Percentiles rank a stretch among this genome's conserved stretches.
These are phyloP conservation scores for Tenebrosternarchus preto DNA, from an alignment of 2,113 vertebrate species.

Conservation along the genomic window DNA sequence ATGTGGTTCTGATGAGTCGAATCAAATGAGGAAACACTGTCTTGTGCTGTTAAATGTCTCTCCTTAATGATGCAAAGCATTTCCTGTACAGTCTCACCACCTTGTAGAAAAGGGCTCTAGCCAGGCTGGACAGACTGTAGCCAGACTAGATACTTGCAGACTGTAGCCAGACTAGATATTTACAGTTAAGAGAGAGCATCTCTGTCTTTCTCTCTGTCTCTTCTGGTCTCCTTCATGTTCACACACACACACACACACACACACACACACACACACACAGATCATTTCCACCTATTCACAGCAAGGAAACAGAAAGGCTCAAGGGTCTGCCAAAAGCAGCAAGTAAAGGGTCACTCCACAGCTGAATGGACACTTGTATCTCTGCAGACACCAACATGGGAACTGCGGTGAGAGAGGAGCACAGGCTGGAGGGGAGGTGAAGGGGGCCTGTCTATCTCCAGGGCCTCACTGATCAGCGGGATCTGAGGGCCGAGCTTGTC, in stretches of 20 bases:
- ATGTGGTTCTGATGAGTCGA: too few relatives aligned
- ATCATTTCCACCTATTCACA: constrained; percentile 21
- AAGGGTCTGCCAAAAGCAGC: constrained; percentile 45
- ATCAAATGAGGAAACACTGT: too few relatives aligned
- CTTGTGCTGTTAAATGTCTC: too few relatives aligned
- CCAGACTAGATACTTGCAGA: too few relatives aligned
- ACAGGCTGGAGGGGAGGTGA: constrained; percentile 36
- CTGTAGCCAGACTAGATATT: too few relatives aligned
- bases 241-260: constrained; percentile 39
- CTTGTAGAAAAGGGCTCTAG: too few relatives aligned
- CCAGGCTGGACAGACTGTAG: too few relatives aligned
- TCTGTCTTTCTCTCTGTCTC: too few relatives aligned
- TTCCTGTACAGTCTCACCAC: too few relatives aligned
- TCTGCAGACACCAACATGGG: constrained; percentile 17
- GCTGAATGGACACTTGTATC: constrained; percentile 68
- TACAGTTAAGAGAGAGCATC: too few relatives aligned
- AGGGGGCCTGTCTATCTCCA: constrained; percentile 52
- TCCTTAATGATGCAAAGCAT: too few relatives aligned
- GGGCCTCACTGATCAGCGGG: constrained; percentile 61
- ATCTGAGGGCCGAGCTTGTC: constrained; percentile 58
- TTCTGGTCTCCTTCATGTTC: background rate
- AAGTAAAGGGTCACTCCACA: constrained; percentile 64
- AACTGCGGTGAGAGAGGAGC: constrained; percentile 15
- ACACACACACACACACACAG: background rate
- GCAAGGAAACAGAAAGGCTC: constrained; percentile 1